Base-by-base conservation (phyloP, 2,113 vertebrate species). In the Nothocercus julius region DNA sequence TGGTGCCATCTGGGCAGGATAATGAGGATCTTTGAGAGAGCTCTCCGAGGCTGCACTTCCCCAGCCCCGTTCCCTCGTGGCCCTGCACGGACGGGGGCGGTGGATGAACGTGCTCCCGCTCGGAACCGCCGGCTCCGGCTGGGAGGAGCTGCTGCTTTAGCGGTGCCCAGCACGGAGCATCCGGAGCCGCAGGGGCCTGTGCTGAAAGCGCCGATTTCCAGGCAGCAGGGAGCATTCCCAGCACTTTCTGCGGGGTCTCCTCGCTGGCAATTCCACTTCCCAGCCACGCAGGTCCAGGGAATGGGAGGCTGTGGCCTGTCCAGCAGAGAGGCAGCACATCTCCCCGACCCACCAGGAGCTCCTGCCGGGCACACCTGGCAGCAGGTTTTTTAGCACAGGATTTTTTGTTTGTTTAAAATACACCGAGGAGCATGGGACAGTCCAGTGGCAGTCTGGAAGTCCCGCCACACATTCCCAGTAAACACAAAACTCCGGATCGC, bases 11-110 rank as follows among this genome's bases (percentile, higher is more conserved):
- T 88, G 89, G 95, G 89, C 64, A 79, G 95, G 94, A 97, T 89
- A 97, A 96, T 96, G 88, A 89, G 94, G 91, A 94, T 92, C 97
- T 96, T 97, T 97, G 97, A 96, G 94, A 95, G 95, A 77, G 91
- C 79, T 70, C 94, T 77, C 95, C 42, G 42, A 18, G 7, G 45
- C 45, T 18, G 49, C 49, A 21, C 49, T 49, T 22, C 49, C 49
- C 16, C 45, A 21, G 45, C 45, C 21, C 49, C 9, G 49, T 21
- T 49, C 56, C 83, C 63, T 74, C 82, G 5, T 4, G n/a, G 70
- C 45, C 2, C 82, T 53, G 36, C 27, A 81, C 84, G 40, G 69
- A 79, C 2, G 85, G 82, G 38, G 69, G 61, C 9, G 69, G 81
- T 68, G 76, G 59, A n/a, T 61, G 89, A 93, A 87, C n/a, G 13